A percentile compares a stretch with the other conserved stretches of the same genome.
These are phyloP conservation scores for Collichthys lucidus DNA, from an alignment of 2,113 vertebrate genomes.

Conservation along the genomic window DNA sequence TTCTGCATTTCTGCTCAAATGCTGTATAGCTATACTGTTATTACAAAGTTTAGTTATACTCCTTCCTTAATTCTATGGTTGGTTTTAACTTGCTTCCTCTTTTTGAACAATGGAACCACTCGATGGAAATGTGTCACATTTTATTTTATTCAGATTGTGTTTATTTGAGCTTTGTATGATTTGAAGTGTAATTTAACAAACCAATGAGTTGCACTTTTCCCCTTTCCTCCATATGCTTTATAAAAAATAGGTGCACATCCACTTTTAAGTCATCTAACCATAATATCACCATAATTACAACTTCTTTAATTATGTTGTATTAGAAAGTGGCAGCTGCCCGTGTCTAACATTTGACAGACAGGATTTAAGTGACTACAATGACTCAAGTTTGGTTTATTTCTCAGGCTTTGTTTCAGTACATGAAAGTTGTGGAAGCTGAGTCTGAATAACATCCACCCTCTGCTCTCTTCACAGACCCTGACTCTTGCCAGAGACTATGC, in stretches of 20 bases:
- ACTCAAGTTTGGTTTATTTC: neutral
- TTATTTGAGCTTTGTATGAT: neutral
- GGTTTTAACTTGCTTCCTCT: neutral
- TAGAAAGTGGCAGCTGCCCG: neutral
- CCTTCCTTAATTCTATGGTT: neutral
- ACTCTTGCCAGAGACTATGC: constrained; percentile 66
- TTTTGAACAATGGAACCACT: neutral
- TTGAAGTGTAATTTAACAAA: neutral
- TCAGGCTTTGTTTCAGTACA: neutral
- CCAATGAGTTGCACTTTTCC: neutral
- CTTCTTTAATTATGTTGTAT: neutral
- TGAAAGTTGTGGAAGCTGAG: neutral
- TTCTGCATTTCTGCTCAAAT: neutral
- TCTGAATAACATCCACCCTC: neutral
- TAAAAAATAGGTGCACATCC: neutral
- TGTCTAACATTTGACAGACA: neutral
- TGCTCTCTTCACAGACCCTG: constrained; percentile 62
- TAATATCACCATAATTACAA: neutral
- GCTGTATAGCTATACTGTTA: neutral
- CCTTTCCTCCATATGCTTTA: neutral
- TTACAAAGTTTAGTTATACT: neutral
- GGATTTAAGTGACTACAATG: neutral
- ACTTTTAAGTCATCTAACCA: neutral
- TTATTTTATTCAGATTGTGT: neutral
- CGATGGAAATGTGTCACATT: neutral